Conservation (phyloP, 2,797 vertebrate species). For the Pseudocheirus occidentalis region DNA sequence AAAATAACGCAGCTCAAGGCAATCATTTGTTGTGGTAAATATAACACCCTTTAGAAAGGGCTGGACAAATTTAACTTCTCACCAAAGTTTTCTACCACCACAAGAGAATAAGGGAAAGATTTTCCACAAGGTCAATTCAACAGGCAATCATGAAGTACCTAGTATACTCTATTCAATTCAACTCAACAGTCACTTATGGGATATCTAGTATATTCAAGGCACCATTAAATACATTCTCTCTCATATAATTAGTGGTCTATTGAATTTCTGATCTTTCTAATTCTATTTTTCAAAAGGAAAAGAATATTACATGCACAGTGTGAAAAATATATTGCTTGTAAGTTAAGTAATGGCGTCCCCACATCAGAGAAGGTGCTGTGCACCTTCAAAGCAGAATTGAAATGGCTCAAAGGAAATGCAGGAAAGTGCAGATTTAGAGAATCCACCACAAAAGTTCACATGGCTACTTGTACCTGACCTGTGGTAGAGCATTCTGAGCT, state of each 20-base stretch:
- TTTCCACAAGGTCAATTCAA: conserved; percentile 5
- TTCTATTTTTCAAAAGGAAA: not conserved
- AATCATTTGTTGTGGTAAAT: conserved; percentile 59
- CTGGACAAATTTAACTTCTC: conserved; percentile 34
- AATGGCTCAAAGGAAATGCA: too few species aligned
- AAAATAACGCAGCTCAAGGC: conserved; percentile 32
- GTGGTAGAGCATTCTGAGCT: too few species aligned
- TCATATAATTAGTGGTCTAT: not conserved
- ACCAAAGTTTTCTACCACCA: conserved; percentile 37
- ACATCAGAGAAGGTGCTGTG: too few species aligned
- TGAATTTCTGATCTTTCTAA: not conserved
- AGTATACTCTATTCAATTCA: not conserved
- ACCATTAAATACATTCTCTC: not conserved
- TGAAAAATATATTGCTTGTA: not conserved
- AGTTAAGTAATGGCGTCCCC: not conserved
- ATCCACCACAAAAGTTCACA: too few species aligned
- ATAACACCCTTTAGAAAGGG: conserved; percentile 48
- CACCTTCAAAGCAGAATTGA: too few species aligned
- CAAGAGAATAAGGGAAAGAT: conserved; percentile 22
- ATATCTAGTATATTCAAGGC: not conserved
- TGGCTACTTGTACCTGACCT: too few species aligned
- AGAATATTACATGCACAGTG: not conserved
- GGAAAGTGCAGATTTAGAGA: too few species aligned
- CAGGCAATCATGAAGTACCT: not conserved
- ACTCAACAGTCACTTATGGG: not conserved